A percentile compares a stretch with the other conserved stretches of the same genome.
These are phyloP conservation scores for Akabosia matsudoensis DNA, from an alignment of 1,140 invertebrate species.

Conservation along the genomic window DNA sequence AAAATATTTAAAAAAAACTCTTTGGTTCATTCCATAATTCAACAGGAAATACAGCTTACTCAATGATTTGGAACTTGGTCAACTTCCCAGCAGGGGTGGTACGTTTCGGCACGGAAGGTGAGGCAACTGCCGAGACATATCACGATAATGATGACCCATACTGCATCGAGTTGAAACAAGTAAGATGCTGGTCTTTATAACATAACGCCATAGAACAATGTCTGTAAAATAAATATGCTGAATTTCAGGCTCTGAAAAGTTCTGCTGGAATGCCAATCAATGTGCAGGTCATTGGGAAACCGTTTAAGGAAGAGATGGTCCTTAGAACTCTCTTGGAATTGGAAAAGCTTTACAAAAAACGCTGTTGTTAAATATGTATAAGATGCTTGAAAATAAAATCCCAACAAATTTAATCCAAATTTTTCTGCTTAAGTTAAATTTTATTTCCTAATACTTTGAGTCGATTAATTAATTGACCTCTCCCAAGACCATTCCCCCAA, in stretches of 20 bases:
- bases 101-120: slow-evolving; percentile 49
- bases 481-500: too few relatives aligned
- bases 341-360: too few relatives aligned
- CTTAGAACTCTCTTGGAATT: slow-evolving; percentile 49
- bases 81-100: slow-evolving; percentile 51
- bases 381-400: too few relatives aligned
- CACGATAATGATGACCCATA: slow-evolving; percentile 48
- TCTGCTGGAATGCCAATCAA: slow-evolving; percentile 51
- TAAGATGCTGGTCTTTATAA: not conserved
- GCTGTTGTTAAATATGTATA: too few relatives aligned
- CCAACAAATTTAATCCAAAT: too few relatives aligned
- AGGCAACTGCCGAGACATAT: slow-evolving; percentile 48
- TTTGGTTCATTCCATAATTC: not conserved
- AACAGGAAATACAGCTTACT: slow-evolving; percentile 38
- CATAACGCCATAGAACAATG: not conserved
- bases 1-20: not conserved
- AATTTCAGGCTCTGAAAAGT: slow-evolving; percentile 42
- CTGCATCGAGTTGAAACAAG: slow-evolving; percentile 35
- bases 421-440: too few relatives aligned
- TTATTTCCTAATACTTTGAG: too few relatives aligned
- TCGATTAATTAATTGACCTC: too few relatives aligned
- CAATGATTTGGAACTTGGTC: slow-evolving; percentile 49
- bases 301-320: slow-evolving; percentile 51
- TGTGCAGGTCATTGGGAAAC: slow-evolving; percentile 51
- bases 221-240: not conserved